phyloP scores from a whole-genome alignment of 2,797 vertebrate genomes.

The Anabas testudineus region DNA sequence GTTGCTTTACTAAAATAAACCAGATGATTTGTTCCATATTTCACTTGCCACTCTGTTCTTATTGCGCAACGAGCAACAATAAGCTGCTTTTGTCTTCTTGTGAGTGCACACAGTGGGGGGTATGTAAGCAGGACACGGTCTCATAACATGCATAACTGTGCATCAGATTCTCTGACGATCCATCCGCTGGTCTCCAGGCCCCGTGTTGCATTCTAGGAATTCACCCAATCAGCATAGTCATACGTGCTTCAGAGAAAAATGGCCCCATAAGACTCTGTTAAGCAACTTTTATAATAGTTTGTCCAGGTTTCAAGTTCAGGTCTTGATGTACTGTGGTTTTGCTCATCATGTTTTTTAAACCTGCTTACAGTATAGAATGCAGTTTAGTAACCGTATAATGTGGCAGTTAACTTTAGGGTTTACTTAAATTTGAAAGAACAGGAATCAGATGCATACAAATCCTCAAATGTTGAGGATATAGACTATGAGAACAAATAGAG shows the following conservation, averaged over 20 bases:
- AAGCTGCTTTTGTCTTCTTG: constrained; percentile 29
- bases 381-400: background rate
- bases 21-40: constrained; percentile 23
- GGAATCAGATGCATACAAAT: background rate
- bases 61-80: constrained; percentile 45
- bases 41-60: constrained; percentile 10
- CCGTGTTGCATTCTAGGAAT: constrained; percentile 51
- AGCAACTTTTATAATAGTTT: constrained; percentile 7
- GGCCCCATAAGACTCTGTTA: constrained; percentile 16
- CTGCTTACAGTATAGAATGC: background rate
- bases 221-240: constrained; percentile 41
- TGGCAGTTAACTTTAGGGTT: background rate
- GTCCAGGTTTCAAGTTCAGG: background rate
- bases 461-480: background rate
- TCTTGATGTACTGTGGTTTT: constrained; percentile 1
- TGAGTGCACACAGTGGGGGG: constrained; percentile 38
- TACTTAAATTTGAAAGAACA: background rate
- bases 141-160: constrained; percentile 39
- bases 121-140: constrained; percentile 43
- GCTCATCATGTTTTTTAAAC: background rate
- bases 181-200: constrained; percentile 39
- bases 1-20: constrained; percentile 19
- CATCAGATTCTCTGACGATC: constrained; percentile 29
- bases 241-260: constrained; percentile 40
- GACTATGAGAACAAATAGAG: background rate